Conservation (phyloP, 2,888 invertebrate genomes). For the Ceratothoa steindachneri region DNA sequence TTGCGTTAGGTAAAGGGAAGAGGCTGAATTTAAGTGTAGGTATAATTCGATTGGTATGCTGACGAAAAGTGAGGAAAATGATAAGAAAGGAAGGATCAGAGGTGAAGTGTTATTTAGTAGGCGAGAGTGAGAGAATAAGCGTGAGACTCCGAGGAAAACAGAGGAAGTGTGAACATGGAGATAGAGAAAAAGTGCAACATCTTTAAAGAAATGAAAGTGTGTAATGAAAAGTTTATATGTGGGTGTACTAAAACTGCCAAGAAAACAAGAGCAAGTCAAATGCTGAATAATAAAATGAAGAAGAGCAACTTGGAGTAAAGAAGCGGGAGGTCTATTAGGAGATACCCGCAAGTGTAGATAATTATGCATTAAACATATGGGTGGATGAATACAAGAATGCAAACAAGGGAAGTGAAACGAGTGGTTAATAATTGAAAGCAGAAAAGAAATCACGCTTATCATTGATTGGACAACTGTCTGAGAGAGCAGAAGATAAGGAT, state of each 20-base stretch:
- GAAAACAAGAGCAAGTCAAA: not conserved
- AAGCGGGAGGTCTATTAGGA: not conserved
- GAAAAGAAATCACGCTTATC: too few species aligned
- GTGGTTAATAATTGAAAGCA: too few species aligned
- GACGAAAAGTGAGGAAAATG: not conserved
- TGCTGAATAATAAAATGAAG: not conserved
- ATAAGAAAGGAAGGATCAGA: not conserved
- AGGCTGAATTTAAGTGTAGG: not conserved
- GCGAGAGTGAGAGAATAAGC: slow-evolving; percentile 3
- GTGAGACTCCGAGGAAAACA: not conserved
- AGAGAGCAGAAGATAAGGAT: too few species aligned
- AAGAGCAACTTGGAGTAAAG: not conserved
- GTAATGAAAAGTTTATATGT: too few species aligned
- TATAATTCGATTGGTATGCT: not conserved
- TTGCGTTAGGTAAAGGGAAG: not conserved
- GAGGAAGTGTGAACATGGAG: not conserved
- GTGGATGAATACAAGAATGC: too few species aligned
- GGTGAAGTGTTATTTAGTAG: not conserved
- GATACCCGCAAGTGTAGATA: too few species aligned
- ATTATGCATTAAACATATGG: too few species aligned
- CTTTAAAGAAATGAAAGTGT: too few species aligned
- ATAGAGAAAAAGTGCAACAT: too few species aligned
- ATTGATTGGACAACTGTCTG: too few species aligned
- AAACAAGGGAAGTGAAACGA: too few species aligned
- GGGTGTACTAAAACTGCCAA: not conserved